Evolutionary conservation across 2,888 invertebrate genomes (phyloP), one percentile per base, ranked within the genome.

Genomic region (Bugula neritina): DNA sequence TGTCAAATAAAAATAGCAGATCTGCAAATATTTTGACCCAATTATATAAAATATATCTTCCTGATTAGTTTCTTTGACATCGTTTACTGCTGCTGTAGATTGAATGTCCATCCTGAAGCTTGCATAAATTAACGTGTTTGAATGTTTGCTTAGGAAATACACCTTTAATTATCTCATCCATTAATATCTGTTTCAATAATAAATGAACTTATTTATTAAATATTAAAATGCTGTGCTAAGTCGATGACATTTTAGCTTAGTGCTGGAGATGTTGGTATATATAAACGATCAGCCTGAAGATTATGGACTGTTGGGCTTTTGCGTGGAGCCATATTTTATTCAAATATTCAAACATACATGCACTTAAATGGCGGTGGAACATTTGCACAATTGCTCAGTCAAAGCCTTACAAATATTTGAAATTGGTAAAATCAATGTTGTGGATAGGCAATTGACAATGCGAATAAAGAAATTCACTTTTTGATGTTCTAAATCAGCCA

Each of bases 381-480:
- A 34, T 31, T 31, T 31, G 31, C 63, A 25, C 10, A 27, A 25
- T 63, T 63, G 31, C 63, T 34, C 17, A 13, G 29, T 13, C 10
- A 13, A 13, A 63, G 63, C 27, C 31, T 31, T 13, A 27, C 63
- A 63, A 63, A 63, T 63, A 63, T 63, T 63, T 63, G 31, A 63
- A 63, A 63, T 55, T 63, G 63, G 27, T 63, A 63, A 63, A 63
- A 63, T 63, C 63, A 63, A 63, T 63, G 21, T 63, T 63, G 17
- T 13, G 27, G 63, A 31, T 43, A 43, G 43, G 43, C 43, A 43
- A 43, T 43, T 43, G 43, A 43, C 5, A 43, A 43, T 43, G 43
- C 17, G 43, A 10, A 43, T 43, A 43, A 43, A 43, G 43, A 43
- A 43, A 10, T 43, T 43, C 5, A 43, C 43, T 43, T 43, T 43